phyloP scores from a whole-genome alignment of 2,113 vertebrate genomes.

The Gnathonemus echidnorhynchus region DNA sequence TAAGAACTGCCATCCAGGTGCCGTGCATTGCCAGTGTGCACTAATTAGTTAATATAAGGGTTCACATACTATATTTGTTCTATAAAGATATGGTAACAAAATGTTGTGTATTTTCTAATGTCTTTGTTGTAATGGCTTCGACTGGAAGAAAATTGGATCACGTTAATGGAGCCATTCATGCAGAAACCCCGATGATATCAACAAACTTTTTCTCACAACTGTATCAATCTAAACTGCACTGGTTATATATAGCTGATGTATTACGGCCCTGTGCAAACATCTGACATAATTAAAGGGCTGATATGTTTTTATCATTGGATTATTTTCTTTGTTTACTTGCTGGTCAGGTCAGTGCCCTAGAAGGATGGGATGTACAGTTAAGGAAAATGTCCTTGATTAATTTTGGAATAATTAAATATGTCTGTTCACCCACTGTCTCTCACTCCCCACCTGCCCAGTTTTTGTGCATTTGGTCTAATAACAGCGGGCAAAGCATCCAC shows the following conservation, averaged over 20 bases:
- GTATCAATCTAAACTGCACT: neutral
- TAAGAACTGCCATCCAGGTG: neutral
- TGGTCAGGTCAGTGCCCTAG: neutral
- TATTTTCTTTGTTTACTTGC: neutral
- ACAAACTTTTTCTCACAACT: neutral
- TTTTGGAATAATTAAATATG: neutral
- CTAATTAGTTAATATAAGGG: neutral
- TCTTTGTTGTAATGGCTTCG: neutral
- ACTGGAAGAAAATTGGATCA: neutral
- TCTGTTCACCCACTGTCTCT: neutral
- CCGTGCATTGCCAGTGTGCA: neutral
- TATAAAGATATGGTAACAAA: neutral
- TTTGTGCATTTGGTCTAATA: neutral
- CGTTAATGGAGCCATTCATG: neutral
- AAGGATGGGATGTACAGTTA: neutral
- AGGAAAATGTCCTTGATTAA: neutral
- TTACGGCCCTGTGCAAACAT: neutral
- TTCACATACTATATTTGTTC: neutral
- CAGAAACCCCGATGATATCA: neutral
- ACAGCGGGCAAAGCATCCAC: neutral
- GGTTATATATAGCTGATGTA: neutral
- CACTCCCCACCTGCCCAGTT: neutral
- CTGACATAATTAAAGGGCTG: neutral
- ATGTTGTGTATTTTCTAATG: neutral
- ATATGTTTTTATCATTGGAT: no score